Conservation (phyloP, 2,113 vertebrate species). For the Vombatus ursinus region DNA sequence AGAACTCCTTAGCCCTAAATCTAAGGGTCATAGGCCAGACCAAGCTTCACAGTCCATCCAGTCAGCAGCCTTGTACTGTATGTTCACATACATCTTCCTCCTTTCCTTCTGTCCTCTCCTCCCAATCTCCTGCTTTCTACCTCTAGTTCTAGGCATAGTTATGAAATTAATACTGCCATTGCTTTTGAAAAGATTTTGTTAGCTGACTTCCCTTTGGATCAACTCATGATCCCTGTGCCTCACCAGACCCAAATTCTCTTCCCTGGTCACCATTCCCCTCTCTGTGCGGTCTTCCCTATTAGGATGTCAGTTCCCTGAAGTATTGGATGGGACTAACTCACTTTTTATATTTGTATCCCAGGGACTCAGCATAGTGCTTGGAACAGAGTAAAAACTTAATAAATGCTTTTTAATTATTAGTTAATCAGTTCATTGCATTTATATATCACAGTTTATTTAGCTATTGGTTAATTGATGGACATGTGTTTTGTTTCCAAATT, state of each 20-base stretch:
- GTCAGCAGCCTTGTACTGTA: neutral
- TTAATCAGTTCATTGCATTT: neutral
- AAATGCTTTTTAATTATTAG: neutral
- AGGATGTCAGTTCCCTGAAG: neutral
- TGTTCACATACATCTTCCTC: neutral
- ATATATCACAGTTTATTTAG: neutral
- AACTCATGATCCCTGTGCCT: neutral
- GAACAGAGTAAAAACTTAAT: neutral
- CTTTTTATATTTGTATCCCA: neutral
- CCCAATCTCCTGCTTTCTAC: neutral
- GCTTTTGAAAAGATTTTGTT: neutral
- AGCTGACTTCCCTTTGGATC: neutral
- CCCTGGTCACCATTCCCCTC: neutral
- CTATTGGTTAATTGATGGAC: neutral
- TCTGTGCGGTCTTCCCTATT: neutral
- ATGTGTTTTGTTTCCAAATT: neutral
- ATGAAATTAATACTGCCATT: neutral
- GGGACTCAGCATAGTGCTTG: neutral
- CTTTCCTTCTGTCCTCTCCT: neutral
- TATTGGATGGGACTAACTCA: neutral
- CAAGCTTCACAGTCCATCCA: neutral
- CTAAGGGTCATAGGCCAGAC: neutral
- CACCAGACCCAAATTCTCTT: neutral
- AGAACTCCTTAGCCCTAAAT: neutral
- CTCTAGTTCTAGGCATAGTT: neutral